These are phyloP conservation scores for Synanthedon formicaeformis DNA, from an alignment of 2,888 invertebrate genomes.

Conservation along the genomic window DNA sequence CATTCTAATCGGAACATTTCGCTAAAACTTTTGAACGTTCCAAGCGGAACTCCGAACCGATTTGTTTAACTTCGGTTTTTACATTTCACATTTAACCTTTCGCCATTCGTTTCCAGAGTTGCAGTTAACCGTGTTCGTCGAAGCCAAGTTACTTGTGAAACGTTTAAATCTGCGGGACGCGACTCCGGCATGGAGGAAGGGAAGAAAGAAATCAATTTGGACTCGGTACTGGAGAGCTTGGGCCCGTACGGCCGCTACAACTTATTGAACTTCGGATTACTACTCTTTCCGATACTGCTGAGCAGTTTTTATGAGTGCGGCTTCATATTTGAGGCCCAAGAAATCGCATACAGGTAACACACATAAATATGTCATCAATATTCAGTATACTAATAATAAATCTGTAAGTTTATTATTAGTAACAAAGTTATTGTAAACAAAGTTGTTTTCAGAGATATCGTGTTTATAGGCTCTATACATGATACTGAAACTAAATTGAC, in stretches of 20 bases:
- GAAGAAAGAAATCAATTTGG: constrained; percentile 59
- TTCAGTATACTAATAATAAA: no score
- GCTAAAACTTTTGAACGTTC: not conserved
- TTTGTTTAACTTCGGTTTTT: not conserved
- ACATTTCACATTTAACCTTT: not conserved
- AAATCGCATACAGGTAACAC: constrained; percentile 44
- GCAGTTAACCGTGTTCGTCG: not conserved
- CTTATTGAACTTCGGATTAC: constrained; percentile 49
- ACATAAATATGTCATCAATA: no score
- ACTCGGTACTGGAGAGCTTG: constrained; percentile 53
- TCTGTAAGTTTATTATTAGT: no score
- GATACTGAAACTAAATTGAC: no score
- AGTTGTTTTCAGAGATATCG: no score
- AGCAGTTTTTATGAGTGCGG: constrained; percentile 62
- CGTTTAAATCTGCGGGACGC: not conserved
- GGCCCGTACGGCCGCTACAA: constrained; percentile 62
- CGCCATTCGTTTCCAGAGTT: not conserved
- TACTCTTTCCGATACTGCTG: constrained; percentile 49
- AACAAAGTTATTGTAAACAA: no score
- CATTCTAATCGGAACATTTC: not conserved
- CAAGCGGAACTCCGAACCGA: not conserved
- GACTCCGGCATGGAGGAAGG: constrained; percentile 35
- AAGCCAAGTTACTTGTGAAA: not conserved
- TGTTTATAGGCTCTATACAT: no score
- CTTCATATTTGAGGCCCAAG: constrained; percentile 59